phyloP scores from a whole-genome alignment of 2,797 vertebrate species.

The Thamnophis elegans region DNA sequence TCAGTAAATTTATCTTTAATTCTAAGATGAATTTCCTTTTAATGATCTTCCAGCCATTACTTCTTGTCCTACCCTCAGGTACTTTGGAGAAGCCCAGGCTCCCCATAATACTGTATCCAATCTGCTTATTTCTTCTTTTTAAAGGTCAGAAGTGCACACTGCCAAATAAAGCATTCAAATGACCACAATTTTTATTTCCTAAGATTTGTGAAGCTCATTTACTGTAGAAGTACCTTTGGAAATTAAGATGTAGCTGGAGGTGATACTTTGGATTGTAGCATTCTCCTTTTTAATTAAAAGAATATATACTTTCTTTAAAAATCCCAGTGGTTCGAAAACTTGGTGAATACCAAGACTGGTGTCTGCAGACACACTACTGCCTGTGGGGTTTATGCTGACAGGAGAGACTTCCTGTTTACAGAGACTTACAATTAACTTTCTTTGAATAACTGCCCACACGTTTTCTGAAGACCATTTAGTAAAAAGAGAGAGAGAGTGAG shows the following conservation, averaged over 20 bases:
- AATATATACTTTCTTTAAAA: not conserved
- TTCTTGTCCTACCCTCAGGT: not conserved
- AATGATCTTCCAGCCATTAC: not conserved
- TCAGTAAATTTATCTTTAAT: not conserved
- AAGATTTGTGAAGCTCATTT: not conserved
- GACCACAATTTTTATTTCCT: not conserved
- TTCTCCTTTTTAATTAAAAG: not conserved
- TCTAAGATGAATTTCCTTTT: not conserved
- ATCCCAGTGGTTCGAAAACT: not conserved
- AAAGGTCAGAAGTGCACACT: not conserved
- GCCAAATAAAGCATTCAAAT: not conserved
- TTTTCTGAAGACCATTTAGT: not conserved
- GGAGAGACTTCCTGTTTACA: not conserved
- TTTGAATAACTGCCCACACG: not conserved
- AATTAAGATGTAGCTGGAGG: not conserved
- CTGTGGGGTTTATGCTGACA: not conserved
- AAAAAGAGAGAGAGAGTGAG: not conserved
- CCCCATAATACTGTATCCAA: not conserved
- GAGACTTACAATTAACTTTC: not conserved
- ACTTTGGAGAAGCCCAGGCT: not conserved
- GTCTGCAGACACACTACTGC: not conserved
- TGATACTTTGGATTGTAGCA: not conserved
- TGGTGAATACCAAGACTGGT: not conserved
- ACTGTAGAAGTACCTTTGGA: not conserved
- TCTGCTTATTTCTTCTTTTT: not conserved